Base-by-base conservation (phyloP, 2,888 invertebrate genomes). In the Boloria euphrosyne region DNA sequence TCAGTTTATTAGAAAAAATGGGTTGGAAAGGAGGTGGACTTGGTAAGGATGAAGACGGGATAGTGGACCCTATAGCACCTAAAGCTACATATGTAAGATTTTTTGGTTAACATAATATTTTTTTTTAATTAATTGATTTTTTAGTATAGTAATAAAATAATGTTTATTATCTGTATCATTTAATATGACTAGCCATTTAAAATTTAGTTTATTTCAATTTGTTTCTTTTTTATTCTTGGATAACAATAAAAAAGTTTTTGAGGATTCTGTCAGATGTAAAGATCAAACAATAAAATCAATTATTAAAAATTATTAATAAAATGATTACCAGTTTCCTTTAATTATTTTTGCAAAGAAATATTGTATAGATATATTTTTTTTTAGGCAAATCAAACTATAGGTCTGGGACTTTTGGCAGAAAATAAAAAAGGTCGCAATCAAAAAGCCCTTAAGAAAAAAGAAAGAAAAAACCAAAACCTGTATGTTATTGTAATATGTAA, bases 11-110 rank as follows among this genome's bases (percentile, higher is more conserved):
- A 88, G 90, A 93, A 67, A 89, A 93, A 76, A 95, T 96, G 95
- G 96, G 96, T 0, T 96, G 95, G 96, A 85, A 89, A 10, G 95
- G 95, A 0, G 95, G 95, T 4, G 95, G 95, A 0, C 85, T 96
- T 6, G 95, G 95, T 0, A 93, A 93, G 59, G 83, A 87, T 13
- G 93, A 91, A 1, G 87, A 90, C 65, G 95, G 95, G 0, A 94
- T 94, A 4, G 87, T 92, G 10, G 94, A 94, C 65, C 95, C 95
- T 0, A 88, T 94, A 5, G 71, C 76, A 0, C 84, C 88, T 0
- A 83, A 85, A 43, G 75, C 80, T 10, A 66, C 71, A 0, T 85
- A 84, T 65, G 87, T 87, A 70, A 78, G 87, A 81, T 31, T 3
- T 51, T 22, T n/a, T 14, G 1, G 2, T 16, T 6, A 5, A 13